Evolutionary conservation across 2,113 vertebrate genomes (phyloP).

Genomic region (Loxodonta africana): DNA sequence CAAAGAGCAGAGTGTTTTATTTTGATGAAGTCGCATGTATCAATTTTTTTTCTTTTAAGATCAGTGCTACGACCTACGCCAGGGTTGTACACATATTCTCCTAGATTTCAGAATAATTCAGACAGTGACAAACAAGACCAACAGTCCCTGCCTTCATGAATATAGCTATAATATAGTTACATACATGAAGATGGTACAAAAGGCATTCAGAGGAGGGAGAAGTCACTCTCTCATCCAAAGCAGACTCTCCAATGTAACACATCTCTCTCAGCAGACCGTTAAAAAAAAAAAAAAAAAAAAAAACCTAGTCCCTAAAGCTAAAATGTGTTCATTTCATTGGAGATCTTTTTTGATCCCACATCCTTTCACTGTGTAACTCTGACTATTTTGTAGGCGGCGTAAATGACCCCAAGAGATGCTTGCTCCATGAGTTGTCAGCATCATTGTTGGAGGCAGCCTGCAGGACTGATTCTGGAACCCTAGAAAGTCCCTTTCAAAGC

Average conservation of each 20-base stretch:
- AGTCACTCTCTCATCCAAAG: background rate
- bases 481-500: constrained; percentile 14
- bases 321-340: background rate
- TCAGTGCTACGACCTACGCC: background rate
- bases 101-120: background rate
- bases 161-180: background rate
- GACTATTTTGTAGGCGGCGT: constrained; percentile 22
- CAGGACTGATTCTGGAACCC: background rate
- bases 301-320: background rate
- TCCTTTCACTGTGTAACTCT: background rate
- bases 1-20: background rate
- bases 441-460: background rate
- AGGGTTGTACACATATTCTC: background rate
- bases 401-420: background rate
- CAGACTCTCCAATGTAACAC: background rate
- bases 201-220: background rate
- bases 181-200: background rate
- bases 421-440: background rate
- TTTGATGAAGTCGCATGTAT: background rate
- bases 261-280: background rate
- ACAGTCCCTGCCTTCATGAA: background rate
- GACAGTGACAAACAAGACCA: background rate
- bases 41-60: background rate
- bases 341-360: background rate
- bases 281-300: background rate